Percentiles rank a stretch among this genome's conserved stretches.
Evolutionary conservation across 2,888 invertebrate genomes (phyloP).

Genomic region (Argyra leucocephala): DNA sequence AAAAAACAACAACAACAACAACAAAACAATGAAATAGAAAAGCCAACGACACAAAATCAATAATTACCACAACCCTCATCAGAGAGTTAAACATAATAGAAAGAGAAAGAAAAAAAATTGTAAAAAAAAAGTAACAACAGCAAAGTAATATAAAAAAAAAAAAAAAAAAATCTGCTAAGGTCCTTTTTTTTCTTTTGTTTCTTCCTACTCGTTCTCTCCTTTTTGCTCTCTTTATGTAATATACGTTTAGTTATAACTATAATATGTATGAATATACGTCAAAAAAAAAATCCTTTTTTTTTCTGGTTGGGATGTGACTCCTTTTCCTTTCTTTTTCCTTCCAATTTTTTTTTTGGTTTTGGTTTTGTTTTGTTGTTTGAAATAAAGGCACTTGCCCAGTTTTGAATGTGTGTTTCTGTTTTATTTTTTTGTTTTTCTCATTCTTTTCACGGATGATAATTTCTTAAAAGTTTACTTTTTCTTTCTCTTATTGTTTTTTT

Average conservation of each 20-base stretch:
- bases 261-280: background rate
- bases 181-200: constrained; percentile 10
- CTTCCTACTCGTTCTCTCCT: constrained; percentile 17
- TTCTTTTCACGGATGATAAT: constrained; percentile 3
- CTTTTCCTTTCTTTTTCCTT: background rate
- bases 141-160: constrained; percentile 13
- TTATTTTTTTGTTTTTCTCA: background rate
- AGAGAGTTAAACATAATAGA: constrained; percentile 14
- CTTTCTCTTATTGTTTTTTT: background rate
- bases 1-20: background rate
- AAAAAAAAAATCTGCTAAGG: constrained; percentile 8
- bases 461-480: background rate
- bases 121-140: constrained; percentile 18
- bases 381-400: background rate
- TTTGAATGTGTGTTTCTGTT: background rate
- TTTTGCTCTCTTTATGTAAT: constrained; percentile 13
- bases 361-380: too few relatives aligned
- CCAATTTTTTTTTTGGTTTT: too few relatives aligned
- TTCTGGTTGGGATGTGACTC: background rate
- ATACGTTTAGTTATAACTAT: constrained; percentile 12
- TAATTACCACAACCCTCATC: constrained; percentile 29
- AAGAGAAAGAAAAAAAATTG: background rate
- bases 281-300: background rate
- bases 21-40: constrained; percentile 21
- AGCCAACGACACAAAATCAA: constrained; percentile 31